phyloP scores from a whole-genome alignment of 2,888 invertebrate genomes.

The Hirtodrosophila cameraria region DNA sequence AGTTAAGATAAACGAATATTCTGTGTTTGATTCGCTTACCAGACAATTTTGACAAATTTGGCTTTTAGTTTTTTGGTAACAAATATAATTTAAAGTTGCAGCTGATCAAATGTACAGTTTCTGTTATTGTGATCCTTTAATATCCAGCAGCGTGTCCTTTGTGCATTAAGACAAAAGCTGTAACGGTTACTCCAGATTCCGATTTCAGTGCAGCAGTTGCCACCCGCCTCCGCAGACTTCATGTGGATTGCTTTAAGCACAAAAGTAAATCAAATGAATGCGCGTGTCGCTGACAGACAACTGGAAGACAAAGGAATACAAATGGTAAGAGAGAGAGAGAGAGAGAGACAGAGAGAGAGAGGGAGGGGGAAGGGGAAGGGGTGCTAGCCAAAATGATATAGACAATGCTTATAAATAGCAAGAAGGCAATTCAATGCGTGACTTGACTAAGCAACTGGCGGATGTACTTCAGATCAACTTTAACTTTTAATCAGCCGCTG shows the following conservation, averaged over 20 bases:
- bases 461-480: conserved; percentile 68
- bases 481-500: conserved; percentile 74
- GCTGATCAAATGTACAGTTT: not conserved
- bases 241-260: conserved; percentile 51
- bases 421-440: conserved; percentile 72
- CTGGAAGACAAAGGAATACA: conserved; percentile 27
- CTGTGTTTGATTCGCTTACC: no score
- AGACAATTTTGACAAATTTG: no score
- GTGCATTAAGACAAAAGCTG: conserved; percentile 40
- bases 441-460: conserved; percentile 67
- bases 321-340: no score
- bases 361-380: not conserved
- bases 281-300: conserved; percentile 65
- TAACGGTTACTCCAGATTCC: not conserved
- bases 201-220: conserved; percentile 43
- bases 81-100: no score
- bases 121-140: not conserved
- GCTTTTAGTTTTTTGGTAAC: no score
- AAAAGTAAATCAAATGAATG: conserved; percentile 71
- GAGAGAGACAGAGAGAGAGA: conserved; percentile 5
- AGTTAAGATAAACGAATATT: no score
- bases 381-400: conserved; percentile 28
- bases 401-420: conserved; percentile 62
- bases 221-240: conserved; percentile 9
- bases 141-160: conserved; percentile 39